Percentiles rank a stretch among this genome's conserved stretches.
Evolutionary conservation across 2,797 vertebrate genomes (phyloP).

Genomic region (Epinephelus coioides): DNA sequence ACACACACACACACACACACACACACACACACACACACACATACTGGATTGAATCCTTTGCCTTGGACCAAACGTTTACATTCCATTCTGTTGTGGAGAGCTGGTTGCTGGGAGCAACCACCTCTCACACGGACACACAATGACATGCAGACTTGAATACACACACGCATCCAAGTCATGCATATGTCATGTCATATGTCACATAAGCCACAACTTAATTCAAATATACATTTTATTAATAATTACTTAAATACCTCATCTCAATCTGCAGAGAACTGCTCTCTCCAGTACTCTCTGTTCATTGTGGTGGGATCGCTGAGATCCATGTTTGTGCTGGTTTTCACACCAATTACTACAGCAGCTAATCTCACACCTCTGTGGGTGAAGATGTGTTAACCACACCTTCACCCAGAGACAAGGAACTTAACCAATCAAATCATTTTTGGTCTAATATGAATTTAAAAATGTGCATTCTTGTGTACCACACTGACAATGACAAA

Average conservation of each 20-base stretch:
- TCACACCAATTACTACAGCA: neutral
- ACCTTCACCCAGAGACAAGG: neutral
- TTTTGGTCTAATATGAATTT: neutral
- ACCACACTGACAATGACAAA: neutral
- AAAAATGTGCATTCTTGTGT: neutral
- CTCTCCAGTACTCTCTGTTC: too few species aligned
- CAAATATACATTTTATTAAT: neutral
- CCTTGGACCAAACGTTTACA: constrained; percentile 75
- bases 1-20: constrained; percentile 14
- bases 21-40: constrained; percentile 36
- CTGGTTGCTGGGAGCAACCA: constrained; percentile 47
- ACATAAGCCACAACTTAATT: neutral
- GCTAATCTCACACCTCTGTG: neutral
- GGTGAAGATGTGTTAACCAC: neutral
- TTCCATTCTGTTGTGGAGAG: constrained; percentile 75
- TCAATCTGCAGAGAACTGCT: neutral
- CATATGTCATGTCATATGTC: neutral
- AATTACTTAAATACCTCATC: neutral
- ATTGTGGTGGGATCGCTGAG: neutral
- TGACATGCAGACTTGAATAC: neutral
- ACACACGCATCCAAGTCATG: constrained; percentile 5
- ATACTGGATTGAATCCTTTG: constrained; percentile 56
- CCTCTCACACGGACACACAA: constrained; percentile 11
- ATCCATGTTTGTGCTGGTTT: neutral
- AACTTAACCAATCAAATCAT: neutral